phyloP scores from a whole-genome alignment of 2,797 vertebrate species.

The Cynodonichthys magdalenae region DNA sequence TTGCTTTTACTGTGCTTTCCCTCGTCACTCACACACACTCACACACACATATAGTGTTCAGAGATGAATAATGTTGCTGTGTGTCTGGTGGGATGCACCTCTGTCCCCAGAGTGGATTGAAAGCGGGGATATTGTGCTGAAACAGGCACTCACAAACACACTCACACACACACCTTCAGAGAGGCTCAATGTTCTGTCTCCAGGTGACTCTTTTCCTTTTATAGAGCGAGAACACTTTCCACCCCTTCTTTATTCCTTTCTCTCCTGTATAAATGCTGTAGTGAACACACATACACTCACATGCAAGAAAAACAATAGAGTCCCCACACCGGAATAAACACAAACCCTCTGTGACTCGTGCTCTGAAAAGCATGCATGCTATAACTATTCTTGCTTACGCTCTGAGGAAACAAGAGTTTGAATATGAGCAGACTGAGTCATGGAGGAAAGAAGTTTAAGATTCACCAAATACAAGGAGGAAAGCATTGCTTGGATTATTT shows the following conservation, averaged over 20 bases:
- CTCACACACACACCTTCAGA: constrained; percentile 17
- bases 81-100: constrained; percentile 68
- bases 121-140: constrained; percentile 63
- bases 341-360: constrained; percentile 24
- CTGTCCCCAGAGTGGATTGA: constrained; percentile 65
- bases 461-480: constrained; percentile 41
- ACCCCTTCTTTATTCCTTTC: constrained; percentile 35
- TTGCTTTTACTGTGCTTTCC: constrained; percentile 23
- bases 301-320: constrained; percentile 30
- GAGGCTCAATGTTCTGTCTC: constrained; percentile 50
- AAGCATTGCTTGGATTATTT: constrained; percentile 34
- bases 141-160: constrained; percentile 50
- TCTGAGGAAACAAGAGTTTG: constrained; percentile 43
- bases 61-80: constrained; percentile 79
- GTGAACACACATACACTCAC: background rate
- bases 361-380: constrained; percentile 28
- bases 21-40: constrained; percentile 1
- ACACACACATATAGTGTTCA: constrained; percentile 40
- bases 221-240: constrained; percentile 41
- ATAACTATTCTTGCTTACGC: constrained; percentile 32
- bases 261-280: constrained; percentile 48
- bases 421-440: constrained; percentile 28
- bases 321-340: constrained; percentile 29
- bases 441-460: constrained; percentile 23
- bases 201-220: constrained; percentile 70